phyloP scores from a whole-genome alignment of 2,797 vertebrate species.

The Crypturellus tataupa region DNA sequence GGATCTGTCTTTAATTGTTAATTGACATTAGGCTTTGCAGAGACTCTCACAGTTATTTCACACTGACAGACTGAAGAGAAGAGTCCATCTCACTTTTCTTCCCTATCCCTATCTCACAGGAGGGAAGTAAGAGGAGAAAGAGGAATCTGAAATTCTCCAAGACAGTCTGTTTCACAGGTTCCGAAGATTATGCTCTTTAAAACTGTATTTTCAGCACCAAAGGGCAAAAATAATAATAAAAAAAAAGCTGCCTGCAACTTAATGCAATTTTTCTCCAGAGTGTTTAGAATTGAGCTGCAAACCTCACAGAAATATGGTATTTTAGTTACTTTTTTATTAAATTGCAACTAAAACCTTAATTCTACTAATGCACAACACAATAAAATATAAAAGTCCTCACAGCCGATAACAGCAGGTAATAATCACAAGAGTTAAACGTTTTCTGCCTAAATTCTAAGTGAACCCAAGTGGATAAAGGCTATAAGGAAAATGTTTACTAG shows the following conservation, averaged over 20 bases:
- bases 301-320: neutral
- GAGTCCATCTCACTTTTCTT: neutral
- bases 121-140: neutral
- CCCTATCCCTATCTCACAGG: neutral
- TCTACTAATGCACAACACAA: neutral
- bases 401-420: neutral
- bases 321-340: neutral
- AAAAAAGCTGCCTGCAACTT: conserved; percentile 12
- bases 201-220: conserved; percentile 7
- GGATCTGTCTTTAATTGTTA: conserved; percentile 26
- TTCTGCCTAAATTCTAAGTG: neutral
- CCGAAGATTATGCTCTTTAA: neutral
- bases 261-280: neutral
- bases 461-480: neutral
- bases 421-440: neutral
- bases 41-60: conserved; percentile 1
- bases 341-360: neutral
- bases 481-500: neutral
- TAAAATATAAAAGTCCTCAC: neutral
- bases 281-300: neutral
- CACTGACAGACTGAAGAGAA: neutral
- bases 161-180: neutral
- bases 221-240: conserved; percentile 19
- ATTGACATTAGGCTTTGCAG: conserved; percentile 13
- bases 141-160: neutral